A percentile compares a stretch with the other conserved stretches of the same genome.
Conservation (phyloP, 2,888 invertebrate species). For the Epsilonema sp. region DNA sequence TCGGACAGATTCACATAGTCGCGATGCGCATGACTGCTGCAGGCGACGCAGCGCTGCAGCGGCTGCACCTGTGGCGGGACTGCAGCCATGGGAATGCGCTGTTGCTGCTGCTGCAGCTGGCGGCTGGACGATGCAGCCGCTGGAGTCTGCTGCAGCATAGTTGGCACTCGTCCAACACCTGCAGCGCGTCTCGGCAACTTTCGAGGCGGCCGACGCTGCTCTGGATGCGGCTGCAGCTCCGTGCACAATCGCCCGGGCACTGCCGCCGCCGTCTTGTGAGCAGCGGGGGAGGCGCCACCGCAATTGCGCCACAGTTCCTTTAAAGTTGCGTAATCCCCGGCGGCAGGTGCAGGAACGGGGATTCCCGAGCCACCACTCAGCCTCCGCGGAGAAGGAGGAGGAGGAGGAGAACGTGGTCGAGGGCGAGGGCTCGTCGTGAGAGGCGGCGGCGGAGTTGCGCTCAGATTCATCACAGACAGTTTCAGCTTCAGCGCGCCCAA, state of each 20-base stretch:
- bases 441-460: not conserved
- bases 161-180: not conserved
- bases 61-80: not conserved
- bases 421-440: too few relatives aligned
- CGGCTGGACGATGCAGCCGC: not conserved
- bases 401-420: too few relatives aligned
- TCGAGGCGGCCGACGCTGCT: not conserved
- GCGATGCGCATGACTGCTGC: not conserved
- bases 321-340: not conserved
- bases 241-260: too few relatives aligned
- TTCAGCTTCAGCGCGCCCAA: conserved; percentile 1
- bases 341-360: too few relatives aligned
- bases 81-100: not conserved
- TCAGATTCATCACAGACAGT: not conserved
- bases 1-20: conserved; percentile 6
- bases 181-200: not conserved
- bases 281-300: too few relatives aligned
- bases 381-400: not conserved
- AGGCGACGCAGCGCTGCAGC: not conserved
- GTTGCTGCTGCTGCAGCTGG: not conserved
- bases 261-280: not conserved
- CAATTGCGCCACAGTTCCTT: not conserved
- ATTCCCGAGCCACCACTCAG: too few relatives aligned
- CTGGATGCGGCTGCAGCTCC: too few relatives aligned
- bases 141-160: not conserved